Evolutionary conservation across 2,113 vertebrate genomes (phyloP).

Genomic region (Crocuta crocuta): DNA sequence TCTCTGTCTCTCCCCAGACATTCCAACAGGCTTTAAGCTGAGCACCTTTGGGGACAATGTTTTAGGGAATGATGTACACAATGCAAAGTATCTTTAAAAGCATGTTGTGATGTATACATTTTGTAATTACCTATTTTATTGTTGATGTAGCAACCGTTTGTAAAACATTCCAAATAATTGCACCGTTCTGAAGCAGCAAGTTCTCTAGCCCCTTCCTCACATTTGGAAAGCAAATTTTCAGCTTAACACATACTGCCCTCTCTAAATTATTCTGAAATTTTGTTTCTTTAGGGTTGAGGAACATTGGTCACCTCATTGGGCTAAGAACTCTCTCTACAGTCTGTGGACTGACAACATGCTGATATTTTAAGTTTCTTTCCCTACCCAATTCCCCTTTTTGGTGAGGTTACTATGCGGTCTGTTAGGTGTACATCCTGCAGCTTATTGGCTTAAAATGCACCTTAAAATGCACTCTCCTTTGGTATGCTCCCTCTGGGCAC

Average conservation of each 20-base stretch:
- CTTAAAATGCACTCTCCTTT: conserved; percentile 79
- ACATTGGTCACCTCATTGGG: not conserved
- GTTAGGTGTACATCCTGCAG: conserved; percentile 52
- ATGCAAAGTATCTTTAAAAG: conserved; percentile 81
- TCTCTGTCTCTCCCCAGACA: conserved; percentile 63
- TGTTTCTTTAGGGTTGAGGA: conserved; percentile 62
- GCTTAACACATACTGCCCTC: no score
- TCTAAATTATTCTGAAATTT: conserved; percentile 61
- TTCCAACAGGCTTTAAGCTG: conserved; percentile 71
- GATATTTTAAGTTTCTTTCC: conserved; percentile 12
- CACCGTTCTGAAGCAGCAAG: no score
- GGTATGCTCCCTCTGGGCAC: conserved; percentile 70
- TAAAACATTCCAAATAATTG: no score
- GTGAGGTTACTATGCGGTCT: conserved; percentile 46
- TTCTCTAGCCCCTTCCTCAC: no score
- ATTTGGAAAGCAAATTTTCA: no score
- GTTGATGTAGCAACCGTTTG: no score
- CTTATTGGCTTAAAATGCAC: conserved; percentile 77
- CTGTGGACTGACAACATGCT: conserved; percentile 61
- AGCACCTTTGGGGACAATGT: conserved; percentile 80
- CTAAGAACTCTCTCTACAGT: conserved; percentile 50
- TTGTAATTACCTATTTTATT: conserved; percentile 80
- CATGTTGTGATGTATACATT: conserved; percentile 83
- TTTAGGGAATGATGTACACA: conserved; percentile 83
- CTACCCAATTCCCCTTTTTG: not conserved